These are phyloP conservation scores for Dasysyrphus albostriatus DNA, from an alignment of 2,888 invertebrate species.

Conservation along the genomic window DNA sequence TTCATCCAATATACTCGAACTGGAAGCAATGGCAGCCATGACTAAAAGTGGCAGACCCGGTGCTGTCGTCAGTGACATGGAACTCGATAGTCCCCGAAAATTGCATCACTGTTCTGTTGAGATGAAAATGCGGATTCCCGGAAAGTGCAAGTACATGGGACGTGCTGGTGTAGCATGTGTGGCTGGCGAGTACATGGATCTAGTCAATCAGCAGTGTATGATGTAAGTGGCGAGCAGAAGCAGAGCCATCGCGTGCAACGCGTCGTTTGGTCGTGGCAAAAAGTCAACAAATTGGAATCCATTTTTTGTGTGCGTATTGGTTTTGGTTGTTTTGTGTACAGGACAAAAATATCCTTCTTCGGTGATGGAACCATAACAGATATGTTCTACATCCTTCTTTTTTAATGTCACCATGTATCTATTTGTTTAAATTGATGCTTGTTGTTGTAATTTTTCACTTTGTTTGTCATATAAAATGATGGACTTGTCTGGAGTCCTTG, in stretches of 20 bases:
- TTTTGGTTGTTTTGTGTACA: not conserved
- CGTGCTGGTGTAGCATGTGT: slow-evolving; percentile 81
- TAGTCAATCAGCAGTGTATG: slow-evolving; percentile 78
- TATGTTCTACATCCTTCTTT: not conserved
- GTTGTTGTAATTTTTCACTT: no score
- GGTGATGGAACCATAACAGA: not conserved
- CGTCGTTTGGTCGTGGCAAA: no score
- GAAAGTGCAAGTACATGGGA: slow-evolving; percentile 80
- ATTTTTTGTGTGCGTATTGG: not conserved
- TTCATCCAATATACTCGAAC: slow-evolving; percentile 68
- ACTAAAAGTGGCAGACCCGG: slow-evolving; percentile 41
- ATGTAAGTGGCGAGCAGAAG: slow-evolving; percentile 42
- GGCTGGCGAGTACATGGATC: slow-evolving; percentile 82
- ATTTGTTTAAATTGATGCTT: slow-evolving; percentile 14
- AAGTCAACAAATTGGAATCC: slow-evolving; percentile 25
- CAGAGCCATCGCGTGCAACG: no score
- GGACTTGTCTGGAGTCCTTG: no score
- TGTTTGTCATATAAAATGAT: no score
- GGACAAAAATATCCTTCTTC: slow-evolving; percentile 3
- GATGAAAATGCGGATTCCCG: slow-evolving; percentile 80
- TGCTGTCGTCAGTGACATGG: slow-evolving; percentile 7
- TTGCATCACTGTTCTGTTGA: slow-evolving; percentile 80
- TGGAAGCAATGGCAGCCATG: slow-evolving; percentile 61
- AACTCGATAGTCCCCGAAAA: slow-evolving; percentile 52
- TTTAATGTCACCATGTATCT: not conserved